Evolutionary conservation across 1,140 invertebrate species (phyloP).

Genomic region (Cydia amplana): DNA sequence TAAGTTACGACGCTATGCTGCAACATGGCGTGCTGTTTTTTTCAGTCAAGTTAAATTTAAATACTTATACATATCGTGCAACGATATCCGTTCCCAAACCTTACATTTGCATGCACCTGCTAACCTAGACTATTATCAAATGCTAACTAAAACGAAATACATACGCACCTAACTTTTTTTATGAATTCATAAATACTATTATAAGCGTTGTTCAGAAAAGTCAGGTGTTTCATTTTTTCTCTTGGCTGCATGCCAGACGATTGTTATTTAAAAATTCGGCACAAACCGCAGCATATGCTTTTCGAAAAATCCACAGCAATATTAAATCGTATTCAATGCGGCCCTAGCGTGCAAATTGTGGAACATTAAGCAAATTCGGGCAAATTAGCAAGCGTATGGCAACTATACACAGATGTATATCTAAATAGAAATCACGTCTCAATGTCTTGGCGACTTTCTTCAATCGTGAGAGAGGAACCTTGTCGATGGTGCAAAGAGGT

Average conservation of each 20-base stretch:
- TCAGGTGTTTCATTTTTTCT: constrained; percentile 61
- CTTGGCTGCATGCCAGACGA: constrained; percentile 56
- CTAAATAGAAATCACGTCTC: background rate
- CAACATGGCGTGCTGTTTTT: constrained; percentile 1
- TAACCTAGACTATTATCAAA: constrained; percentile 26
- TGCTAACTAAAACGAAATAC: constrained; percentile 24
- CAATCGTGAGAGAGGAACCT: too few species aligned
- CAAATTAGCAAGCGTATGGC: constrained; percentile 56
- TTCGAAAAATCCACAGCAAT: constrained; percentile 37
- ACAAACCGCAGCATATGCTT: constrained; percentile 38
- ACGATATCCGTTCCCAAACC: background rate
- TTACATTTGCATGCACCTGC: constrained; percentile 19
- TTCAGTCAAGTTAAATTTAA: background rate
- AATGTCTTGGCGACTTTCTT: too few species aligned
- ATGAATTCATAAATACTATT: constrained; percentile 26
- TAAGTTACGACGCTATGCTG: too few species aligned
- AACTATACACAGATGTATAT: background rate
- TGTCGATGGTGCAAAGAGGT: too few species aligned
- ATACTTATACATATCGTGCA: constrained; percentile 12
- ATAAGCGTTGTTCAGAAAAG: constrained; percentile 32
- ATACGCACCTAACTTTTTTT: background rate
- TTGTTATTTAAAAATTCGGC: constrained; percentile 56
- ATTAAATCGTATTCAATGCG: constrained; percentile 43
- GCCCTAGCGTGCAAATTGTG: constrained; percentile 54
- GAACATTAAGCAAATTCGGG: constrained; percentile 62